These are phyloP conservation scores for Halesus radiatus DNA, from an alignment of 1,140 invertebrate species.

Conservation along the genomic window DNA sequence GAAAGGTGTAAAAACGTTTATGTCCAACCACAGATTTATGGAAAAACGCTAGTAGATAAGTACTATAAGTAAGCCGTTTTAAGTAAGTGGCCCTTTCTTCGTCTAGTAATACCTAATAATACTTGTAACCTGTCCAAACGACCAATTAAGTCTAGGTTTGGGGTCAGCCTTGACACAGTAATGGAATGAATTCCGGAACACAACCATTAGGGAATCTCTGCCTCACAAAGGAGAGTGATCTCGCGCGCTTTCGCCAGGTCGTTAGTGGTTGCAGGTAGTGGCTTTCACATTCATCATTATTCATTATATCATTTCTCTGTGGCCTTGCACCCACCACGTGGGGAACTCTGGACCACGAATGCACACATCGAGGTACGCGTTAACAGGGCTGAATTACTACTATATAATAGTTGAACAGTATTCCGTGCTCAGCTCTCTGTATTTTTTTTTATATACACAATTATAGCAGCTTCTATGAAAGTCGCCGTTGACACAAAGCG, in stretches of 20 bases:
- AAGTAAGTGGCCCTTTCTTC: background rate
- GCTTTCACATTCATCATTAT: constrained; percentile 30
- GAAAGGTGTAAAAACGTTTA: background rate
- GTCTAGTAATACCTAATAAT: background rate
- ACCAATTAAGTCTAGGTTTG: constrained; percentile 8
- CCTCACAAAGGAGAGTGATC: constrained; percentile 23
- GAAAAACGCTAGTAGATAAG: background rate
- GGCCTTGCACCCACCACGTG: constrained; percentile 14
- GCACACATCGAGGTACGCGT: background rate
- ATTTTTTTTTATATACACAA: too few relatives aligned
- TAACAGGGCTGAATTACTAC: background rate
- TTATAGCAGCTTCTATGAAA: too few relatives aligned
- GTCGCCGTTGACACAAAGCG: too few relatives aligned
- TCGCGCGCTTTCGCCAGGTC: constrained; percentile 30
- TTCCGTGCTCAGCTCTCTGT: too few relatives aligned
- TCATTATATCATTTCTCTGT: constrained; percentile 28
- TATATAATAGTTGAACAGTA: too few relatives aligned
- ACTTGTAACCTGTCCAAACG: background rate
- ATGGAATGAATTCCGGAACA: constrained; percentile 5
- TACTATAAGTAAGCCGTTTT: too few relatives aligned
- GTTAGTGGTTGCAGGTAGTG: constrained; percentile 2
- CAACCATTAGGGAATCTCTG: constrained; percentile 23
- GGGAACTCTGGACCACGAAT: background rate
- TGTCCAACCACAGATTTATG: background rate
- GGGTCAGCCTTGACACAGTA: constrained; percentile 27